Conservation (phyloP, 2,888 invertebrate species). For the Cosmia trapezina region DNA sequence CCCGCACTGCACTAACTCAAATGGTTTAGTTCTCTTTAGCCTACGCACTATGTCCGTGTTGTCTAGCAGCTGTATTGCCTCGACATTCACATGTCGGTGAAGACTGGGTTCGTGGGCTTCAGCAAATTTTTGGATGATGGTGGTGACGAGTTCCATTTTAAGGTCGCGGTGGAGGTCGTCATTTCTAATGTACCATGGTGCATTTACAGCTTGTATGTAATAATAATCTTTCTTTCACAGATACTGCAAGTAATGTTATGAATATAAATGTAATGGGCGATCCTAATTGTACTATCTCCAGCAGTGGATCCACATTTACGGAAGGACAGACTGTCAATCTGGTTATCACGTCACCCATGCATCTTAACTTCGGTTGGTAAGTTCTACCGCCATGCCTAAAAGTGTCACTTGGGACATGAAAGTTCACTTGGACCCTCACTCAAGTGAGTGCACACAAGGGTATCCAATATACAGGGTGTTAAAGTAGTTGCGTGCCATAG, state of each 20-base stretch:
- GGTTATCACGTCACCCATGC: rapidly evolving
- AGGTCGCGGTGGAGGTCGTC: no score
- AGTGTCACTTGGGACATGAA: background rate
- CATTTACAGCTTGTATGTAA: background rate
- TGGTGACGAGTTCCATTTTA: no score
- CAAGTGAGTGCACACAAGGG: background rate
- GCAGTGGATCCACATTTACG: background rate
- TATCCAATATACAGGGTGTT: no score
- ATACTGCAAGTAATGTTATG: background rate
- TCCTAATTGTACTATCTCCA: rapidly evolving
- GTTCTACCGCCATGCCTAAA: background rate
- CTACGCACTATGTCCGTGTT: no score
- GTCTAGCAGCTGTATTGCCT: no score
- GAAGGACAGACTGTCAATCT: conserved; percentile 4
- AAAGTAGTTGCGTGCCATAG: no score
- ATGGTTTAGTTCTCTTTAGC: no score
- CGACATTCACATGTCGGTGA: no score
- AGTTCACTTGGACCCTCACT: background rate
- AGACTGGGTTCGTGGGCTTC: no score
- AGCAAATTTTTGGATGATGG: no score
- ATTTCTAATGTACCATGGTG: no score
- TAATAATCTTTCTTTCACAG: conserved; percentile 28
- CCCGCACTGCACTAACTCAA: no score
- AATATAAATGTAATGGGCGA: rapidly evolving
- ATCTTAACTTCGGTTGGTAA: conserved; percentile 12